A percentile compares a stretch with the other conserved stretches of the same genome.
phyloP scores from a whole-genome alignment of 2,113 vertebrate genomes.

The Nycticorax nycticorax region DNA sequence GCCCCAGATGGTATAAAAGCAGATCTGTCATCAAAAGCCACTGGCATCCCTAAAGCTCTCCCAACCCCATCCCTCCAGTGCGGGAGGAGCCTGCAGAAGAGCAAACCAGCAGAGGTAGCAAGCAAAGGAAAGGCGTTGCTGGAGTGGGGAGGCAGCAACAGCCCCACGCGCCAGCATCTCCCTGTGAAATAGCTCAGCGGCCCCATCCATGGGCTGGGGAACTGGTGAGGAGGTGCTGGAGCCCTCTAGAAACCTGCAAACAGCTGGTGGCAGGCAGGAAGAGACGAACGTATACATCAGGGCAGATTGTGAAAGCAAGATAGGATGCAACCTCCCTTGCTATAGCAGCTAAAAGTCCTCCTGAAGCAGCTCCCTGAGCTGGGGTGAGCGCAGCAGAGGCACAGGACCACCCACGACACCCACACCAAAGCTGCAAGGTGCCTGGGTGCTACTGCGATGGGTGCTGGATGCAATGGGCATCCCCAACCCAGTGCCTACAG shows the following conservation, averaged over 20 bases:
- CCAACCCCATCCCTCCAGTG: not conserved
- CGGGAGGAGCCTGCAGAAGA: not conserved
- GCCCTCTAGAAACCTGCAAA: not conserved
- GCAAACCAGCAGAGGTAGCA: not conserved
- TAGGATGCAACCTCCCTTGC: not conserved
- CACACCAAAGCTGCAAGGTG: not conserved
- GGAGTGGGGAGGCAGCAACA: not conserved
- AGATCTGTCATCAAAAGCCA: not conserved
- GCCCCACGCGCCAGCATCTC: conserved; percentile 32
- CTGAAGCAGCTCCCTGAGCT: not conserved
- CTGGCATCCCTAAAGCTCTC: not conserved
- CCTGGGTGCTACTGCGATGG: not conserved
- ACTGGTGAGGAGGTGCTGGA: not conserved
- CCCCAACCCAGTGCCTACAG: fast-evolving
- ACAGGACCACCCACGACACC: not conserved
- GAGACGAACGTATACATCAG: not conserved
- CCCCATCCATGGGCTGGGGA: not conserved
- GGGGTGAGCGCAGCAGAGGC: not conserved
- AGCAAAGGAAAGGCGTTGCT: not conserved
- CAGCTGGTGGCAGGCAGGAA: not conserved
- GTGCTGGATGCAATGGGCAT: not conserved
- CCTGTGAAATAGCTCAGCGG: conserved; percentile 35
- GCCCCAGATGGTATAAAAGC: not conserved
- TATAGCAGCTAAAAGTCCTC: not conserved
- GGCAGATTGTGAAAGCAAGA: not conserved